Percentiles rank a stretch among this genome's conserved stretches.
Evolutionary conservation across 2,113 vertebrate genomes (phyloP).

Genomic region (Sinocyclocheilus anophthalmus): DNA sequence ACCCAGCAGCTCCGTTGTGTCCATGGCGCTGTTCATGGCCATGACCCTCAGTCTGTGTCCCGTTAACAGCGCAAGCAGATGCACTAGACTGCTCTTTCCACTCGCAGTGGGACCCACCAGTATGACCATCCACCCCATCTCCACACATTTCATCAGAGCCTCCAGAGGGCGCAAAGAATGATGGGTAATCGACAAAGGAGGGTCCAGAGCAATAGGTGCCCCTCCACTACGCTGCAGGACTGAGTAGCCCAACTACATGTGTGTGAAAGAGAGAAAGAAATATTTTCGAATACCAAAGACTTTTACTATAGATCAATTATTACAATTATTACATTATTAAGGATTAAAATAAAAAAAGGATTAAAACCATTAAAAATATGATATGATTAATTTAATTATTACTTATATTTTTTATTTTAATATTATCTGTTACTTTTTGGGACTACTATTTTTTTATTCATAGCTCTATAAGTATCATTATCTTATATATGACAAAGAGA

Average conservation of each 20-base stretch:
- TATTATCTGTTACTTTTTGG: no score
- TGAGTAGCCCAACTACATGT: constrained; percentile 88
- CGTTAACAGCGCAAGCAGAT: constrained; percentile 87
- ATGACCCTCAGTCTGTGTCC: constrained; percentile 89
- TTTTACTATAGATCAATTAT: no score
- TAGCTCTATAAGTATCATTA: no score
- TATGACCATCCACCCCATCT: constrained; percentile 97
- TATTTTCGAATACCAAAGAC: neutral
- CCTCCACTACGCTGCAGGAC: constrained; percentile 85
- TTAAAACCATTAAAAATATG: no score
- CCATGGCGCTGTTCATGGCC: constrained; percentile 97
- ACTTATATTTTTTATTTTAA: no score
- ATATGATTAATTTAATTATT: no score
- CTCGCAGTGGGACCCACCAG: constrained; percentile 90
- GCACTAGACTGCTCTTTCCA: constrained; percentile 91
- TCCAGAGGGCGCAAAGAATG: constrained; percentile 87
- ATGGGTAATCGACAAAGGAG: constrained; percentile 86
- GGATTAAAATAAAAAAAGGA: no score
- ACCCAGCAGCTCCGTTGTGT: constrained; percentile 94
- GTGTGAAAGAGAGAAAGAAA: neutral
- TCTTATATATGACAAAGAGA: no score
- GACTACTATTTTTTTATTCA: no score
- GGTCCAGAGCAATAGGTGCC: constrained; percentile 73
- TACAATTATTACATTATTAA: no score
- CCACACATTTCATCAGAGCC: constrained; percentile 94